Base-by-base conservation (phyloP, 2,113 vertebrate species). In the Gyps fulvus region DNA sequence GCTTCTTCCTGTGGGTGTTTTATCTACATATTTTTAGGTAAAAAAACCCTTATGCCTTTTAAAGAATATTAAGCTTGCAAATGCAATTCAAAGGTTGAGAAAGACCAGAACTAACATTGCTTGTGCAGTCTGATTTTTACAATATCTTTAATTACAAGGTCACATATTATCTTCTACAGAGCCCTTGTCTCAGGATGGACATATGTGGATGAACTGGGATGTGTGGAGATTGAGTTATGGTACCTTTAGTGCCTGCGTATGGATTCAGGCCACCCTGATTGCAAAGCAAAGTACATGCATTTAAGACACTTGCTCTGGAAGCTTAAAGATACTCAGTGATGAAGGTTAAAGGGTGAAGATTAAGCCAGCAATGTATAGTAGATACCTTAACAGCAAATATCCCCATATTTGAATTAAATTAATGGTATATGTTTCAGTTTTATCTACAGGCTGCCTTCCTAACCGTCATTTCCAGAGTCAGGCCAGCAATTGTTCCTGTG, bases 341-440 rank as follows among this genome's bases (percentile, higher is more conserved):
- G 49, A 72, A 94, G 40, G 84, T n/a, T 87, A 59, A 92, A 89
- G 52, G 86, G 23, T 85, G 74, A 95, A 93, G 73, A 84, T 72
- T 72, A 80, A 83, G 62, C 13, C 40, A 89, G 57, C 0, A 5
- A 80, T 58, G 38, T 66, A 43, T 22, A 81, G 66, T 58, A 92
- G 47, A 77, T 63, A 87, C 49, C 50, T 96, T 90, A 91, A 76
- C 15, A 91, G 69, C 74, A 94, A 93, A 90, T 36, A 95, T 55
- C 83, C 55, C 54, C 79, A 80, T 91, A 91, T 80, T 85, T 90
- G 52, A 93, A 94, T 93, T 91, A 85, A 85, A 93, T 91, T 65
- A 91, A 90, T 31, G 27, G 58, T 65, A 36, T 54, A n/a, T 43
- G 34, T 88, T 94, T 91, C 87, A 69, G 21, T 55, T 94, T 91